phyloP scores from a whole-genome alignment of 1,140 invertebrate species.

The Euborellia annulipes region DNA sequence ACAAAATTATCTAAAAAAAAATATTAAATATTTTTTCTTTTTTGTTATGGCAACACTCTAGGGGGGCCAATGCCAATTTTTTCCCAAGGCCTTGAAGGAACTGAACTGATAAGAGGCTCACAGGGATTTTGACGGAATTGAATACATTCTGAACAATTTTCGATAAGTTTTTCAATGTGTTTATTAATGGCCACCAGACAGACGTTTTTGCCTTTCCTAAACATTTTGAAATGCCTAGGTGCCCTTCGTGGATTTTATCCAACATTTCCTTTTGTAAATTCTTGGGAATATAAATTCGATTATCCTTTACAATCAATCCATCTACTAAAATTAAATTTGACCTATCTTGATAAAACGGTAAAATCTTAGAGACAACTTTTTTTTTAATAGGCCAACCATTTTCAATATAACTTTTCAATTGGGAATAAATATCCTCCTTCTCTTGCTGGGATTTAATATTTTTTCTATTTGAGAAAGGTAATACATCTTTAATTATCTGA shows the following conservation, averaged over 20 bases:
- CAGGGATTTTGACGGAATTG: constrained; percentile 2
- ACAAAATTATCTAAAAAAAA: too few species aligned
- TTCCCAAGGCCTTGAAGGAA: constrained; percentile 10
- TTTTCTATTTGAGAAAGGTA: neutral
- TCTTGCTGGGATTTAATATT: neutral
- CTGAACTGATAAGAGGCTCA: too few species aligned
- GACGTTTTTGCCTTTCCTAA: constrained; percentile 21
- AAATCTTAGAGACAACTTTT: neutral
- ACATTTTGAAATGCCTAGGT: constrained; percentile 23
- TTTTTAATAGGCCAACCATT: neutral
- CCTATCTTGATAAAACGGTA: neutral
- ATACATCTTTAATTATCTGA: neutral
- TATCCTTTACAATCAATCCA: constrained; percentile 6
- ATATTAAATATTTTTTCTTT: too few species aligned
- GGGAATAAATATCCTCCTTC: neutral
- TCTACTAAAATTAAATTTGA: neutral
- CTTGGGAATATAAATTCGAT: constrained; percentile 15
- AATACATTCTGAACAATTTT: constrained; percentile 13
- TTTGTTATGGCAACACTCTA: too few species aligned
- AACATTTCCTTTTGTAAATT: constrained; percentile 13
- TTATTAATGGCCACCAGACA: constrained; percentile 22
- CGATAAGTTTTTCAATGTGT: constrained; percentile 16
- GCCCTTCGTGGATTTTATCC: constrained; percentile 19
- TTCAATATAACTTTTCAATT: neutral
- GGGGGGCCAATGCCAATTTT: constrained; percentile 12